These are phyloP conservation scores for Erythrolamprus reginae DNA, from an alignment of 2,113 vertebrate species.

Conservation along the genomic window DNA sequence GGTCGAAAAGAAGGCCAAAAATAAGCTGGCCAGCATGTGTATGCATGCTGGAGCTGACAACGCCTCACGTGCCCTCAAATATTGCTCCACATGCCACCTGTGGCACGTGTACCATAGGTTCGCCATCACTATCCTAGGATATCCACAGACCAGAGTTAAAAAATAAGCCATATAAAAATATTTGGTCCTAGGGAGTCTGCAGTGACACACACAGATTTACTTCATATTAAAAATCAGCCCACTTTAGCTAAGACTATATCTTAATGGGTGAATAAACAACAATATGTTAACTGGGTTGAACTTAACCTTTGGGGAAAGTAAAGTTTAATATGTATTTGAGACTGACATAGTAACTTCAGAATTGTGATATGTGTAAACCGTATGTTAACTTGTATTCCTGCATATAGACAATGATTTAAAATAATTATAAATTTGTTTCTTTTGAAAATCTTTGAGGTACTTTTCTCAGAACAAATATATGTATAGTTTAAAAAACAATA, in stretches of 20 bases:
- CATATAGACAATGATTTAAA: not conserved
- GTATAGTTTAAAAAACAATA: not conserved
- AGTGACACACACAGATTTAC: not conserved
- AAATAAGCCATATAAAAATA: not conserved
- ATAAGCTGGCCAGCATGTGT: too few relatives aligned
- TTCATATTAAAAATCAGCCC: not conserved
- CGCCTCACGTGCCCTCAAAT: too few relatives aligned
- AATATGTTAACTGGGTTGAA: not conserved
- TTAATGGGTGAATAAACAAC: not conserved
- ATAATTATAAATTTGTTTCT: not conserved
- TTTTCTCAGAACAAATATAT: not conserved
- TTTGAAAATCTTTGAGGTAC: not conserved
- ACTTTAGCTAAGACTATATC: not conserved
- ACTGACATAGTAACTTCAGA: fast-evolving
- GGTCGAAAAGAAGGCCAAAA: too few relatives aligned
- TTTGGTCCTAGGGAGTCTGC: not conserved
- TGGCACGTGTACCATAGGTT: too few relatives aligned
- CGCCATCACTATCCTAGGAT: too few relatives aligned
- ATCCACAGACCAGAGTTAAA: not conserved
- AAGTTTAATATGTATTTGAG: not conserved
- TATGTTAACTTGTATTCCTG: not conserved
- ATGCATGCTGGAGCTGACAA: too few relatives aligned
- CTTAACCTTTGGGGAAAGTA: not conserved
- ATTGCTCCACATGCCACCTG: too few relatives aligned
- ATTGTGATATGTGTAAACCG: too few relatives aligned